A percentile compares a stretch with the other conserved stretches of the same genome.
phyloP scores from a whole-genome alignment of 2,797 vertebrate genomes.

The Nasua narica region DNA sequence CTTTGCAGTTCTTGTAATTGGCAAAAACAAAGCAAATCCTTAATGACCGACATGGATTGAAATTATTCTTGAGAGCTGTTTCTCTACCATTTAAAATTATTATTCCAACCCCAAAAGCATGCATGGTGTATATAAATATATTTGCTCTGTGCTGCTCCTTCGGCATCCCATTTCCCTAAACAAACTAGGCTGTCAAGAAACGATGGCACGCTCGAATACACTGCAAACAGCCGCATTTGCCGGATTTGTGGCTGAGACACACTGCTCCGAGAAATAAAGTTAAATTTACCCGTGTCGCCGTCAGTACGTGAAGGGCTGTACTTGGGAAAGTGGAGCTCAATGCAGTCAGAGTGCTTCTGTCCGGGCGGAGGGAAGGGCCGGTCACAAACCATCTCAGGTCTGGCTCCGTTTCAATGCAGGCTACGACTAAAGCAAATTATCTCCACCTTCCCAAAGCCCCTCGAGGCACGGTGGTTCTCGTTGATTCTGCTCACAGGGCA shows the following conservation, averaged over 20 bases:
- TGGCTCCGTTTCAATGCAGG: neutral
- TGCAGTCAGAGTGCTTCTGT: too few species aligned
- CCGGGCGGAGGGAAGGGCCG: neutral
- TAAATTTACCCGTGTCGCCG: too few species aligned
- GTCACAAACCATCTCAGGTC: too few species aligned
- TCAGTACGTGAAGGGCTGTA: neutral
- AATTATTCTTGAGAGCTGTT: neutral
- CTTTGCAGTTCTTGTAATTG: neutral
- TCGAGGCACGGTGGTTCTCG: neutral
- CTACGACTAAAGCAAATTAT: too few species aligned
- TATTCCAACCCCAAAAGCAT: neutral
- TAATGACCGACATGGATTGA: neutral
- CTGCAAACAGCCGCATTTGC: neutral
- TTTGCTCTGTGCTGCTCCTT: neutral
- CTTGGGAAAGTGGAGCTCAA: neutral
- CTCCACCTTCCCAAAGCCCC: neutral
- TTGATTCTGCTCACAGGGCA: neutral
- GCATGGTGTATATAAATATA: neutral
- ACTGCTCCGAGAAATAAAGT: neutral
- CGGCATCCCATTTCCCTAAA: neutral
- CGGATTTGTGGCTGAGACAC: neutral
- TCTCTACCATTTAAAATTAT: neutral
- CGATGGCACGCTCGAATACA: neutral
- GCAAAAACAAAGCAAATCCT: neutral
- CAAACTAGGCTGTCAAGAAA: neutral